Base-by-base conservation (phyloP, 2,113 vertebrate genomes). In the Spizaetus ornatus region DNA sequence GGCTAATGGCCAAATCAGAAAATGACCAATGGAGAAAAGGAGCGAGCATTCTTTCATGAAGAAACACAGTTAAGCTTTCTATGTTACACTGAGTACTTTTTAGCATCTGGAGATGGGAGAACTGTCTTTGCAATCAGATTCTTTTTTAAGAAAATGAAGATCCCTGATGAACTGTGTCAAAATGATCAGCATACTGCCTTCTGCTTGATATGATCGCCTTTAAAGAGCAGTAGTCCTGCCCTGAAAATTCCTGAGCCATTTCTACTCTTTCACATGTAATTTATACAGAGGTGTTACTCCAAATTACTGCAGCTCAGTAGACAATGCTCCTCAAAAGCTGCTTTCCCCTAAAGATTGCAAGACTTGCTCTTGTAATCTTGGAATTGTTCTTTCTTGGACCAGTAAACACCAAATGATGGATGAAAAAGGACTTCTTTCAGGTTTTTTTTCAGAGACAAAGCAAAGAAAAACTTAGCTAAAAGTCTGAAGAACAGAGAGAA, bases 161-260 rank as follows among this genome's bases (percentile, higher is more conserved):
- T 67, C 47, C 69, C 47, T 52, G 32, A 80, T 67, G 72, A 79
- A 71, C 43, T 42, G 21, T 61, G 89, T 82, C 76, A 78, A 67
- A 88, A 86, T 13, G 26, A 95, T 63, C 67, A 92, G 18, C 32
- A 47, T 29, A 32, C 42, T 78, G 67, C 63, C 71, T 61, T 62
- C 62, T 65, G 34, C 59, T 88, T 72, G 66, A 83, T 74, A 70
- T 20, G 32, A 86, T 77, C 9, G 1, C 23, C 20, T 96, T 50
- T 71, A 74, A 91, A 94, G 58, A 88, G 63, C 5, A 1, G 27
- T 34, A 90, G 72, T 70, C n/a, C 27, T 79, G 43, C 13, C 47
- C 50, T 90, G 61, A 71, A 92, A 71, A 93, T 61, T 78, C 90
- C 55, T 27, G 47, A 92, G 65, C 45, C 38, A 62, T 40, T 93